Percentiles rank a stretch among this genome's conserved stretches.
These are phyloP conservation scores for Hyla sarda DNA, from an alignment of 2,113 vertebrate species.

Conservation along the genomic window DNA sequence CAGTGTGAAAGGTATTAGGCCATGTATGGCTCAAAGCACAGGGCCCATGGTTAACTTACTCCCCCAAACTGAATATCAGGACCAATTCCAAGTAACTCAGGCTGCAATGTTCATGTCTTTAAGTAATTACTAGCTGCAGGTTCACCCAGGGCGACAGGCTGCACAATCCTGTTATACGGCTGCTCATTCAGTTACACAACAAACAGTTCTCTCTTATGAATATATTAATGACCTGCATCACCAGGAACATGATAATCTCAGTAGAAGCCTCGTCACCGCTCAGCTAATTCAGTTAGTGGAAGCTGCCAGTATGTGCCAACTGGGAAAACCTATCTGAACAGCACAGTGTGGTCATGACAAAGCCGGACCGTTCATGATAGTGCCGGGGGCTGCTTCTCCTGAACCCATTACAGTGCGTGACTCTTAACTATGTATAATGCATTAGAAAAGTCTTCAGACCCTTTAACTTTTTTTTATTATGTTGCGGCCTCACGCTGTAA, in stretches of 20 bases:
- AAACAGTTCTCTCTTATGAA: slow-evolving; percentile 49
- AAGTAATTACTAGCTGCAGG: slow-evolving; percentile 18
- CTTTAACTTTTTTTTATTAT: too few relatives aligned
- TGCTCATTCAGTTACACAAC: slow-evolving; percentile 30
- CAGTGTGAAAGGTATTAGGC: too few relatives aligned
- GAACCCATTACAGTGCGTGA: background rate
- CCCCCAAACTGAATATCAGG: background rate
- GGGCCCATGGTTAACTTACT: background rate
- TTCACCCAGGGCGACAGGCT: background rate
- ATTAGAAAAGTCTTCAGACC: too few relatives aligned
- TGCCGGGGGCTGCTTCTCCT: background rate
- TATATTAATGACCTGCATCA: slow-evolving; percentile 45
- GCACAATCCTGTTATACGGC: slow-evolving; percentile 8
- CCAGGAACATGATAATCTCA: slow-evolving; percentile 56
- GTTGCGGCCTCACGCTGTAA: too few relatives aligned
- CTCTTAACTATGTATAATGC: background rate
- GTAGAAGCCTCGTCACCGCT: slow-evolving; percentile 46
- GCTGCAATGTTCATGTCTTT: background rate
- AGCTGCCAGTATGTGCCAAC: slow-evolving; percentile 4
- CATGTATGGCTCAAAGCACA: background rate
- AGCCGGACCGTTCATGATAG: background rate
- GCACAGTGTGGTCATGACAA: background rate
- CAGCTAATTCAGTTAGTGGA: slow-evolving; percentile 44
- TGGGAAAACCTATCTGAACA: background rate
- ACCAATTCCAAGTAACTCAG: background rate